Evolutionary conservation across 2,888 invertebrate species (phyloP).

Genomic region (Sthenelais limicola): DNA sequence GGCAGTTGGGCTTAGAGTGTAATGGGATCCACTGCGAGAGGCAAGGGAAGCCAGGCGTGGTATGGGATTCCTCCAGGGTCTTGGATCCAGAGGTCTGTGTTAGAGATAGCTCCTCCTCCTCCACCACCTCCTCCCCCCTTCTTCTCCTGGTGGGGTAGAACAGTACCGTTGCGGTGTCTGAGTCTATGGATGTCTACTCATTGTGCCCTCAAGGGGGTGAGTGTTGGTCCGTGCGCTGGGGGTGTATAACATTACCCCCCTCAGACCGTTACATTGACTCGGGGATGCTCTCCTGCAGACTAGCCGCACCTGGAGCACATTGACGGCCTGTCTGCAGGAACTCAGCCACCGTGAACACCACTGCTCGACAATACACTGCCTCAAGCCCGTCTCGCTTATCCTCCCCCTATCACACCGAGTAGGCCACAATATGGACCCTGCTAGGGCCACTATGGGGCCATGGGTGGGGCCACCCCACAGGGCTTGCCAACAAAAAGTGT

Average conservation of each 20-base stretch:
- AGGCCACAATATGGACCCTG: constrained; percentile 12
- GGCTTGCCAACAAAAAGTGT: too few relatives aligned
- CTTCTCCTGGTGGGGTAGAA: constrained; percentile 1
- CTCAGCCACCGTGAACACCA: background rate
- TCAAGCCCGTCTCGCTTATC: constrained; percentile 1
- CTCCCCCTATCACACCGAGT: background rate
- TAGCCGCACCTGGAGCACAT: constrained; percentile 13
- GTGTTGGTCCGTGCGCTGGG: background rate
- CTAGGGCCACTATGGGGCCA: constrained; percentile 4
- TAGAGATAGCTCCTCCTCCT: background rate
- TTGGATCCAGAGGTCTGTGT: too few relatives aligned
- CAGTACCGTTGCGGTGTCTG: too few relatives aligned
- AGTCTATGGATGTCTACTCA: too few relatives aligned
- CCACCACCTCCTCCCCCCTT: constrained; percentile 7
- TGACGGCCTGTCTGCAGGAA: background rate
- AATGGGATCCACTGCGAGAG: too few relatives aligned
- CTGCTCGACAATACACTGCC: background rate
- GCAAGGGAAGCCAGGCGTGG: too few relatives aligned
- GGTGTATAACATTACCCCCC: constrained; percentile 9
- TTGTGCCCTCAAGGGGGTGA: background rate
- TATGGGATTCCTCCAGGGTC: too few relatives aligned
- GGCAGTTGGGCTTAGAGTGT: too few relatives aligned
- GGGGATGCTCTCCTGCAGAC: constrained; percentile 3
- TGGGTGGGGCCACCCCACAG: too few relatives aligned
- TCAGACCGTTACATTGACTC: constrained; percentile 36